Base-by-base conservation (phyloP, 2,113 vertebrate species). In the Oncorhynchus tshawytscha region DNA sequence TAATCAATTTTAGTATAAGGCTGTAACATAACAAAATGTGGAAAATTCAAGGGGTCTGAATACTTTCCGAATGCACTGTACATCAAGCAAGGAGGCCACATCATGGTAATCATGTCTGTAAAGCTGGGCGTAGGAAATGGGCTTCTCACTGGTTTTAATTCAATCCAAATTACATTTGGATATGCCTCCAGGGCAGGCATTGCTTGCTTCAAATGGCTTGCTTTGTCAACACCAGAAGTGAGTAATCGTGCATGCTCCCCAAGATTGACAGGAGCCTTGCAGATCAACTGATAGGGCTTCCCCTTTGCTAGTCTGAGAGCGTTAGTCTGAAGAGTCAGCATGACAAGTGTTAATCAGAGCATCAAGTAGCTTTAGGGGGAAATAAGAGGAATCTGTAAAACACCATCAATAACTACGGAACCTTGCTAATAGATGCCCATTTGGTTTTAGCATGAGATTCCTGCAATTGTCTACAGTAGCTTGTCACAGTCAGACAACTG, bases 141-240 rank as follows among this genome's bases (percentile, higher is more conserved):
- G 67, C 18, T 65, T 74, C 66, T 67, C 57, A 57, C 16, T 27
- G 0, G 39, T 77, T 71, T 67, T 67, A 70, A 73, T 57, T 65
- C 20, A 65, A 72, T 24, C 2, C 9, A 62, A 29, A 13, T 34
- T 25, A 65, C 13, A 25, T 39, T 25, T 48, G 45, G 49, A 34
- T 69, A 18, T 34, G 31, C 65, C 64, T 67, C 29, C n/a, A 15
- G 72, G 39, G 54, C 25, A 12, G 16, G 51, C 51, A 54, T 54
- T 54, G 13, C 39, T 45, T 18, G 62, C 39, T 71, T 66, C 16
- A 67, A 11, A 71, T 24, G 13, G 29, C 54, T 31, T 8, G 67
- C 67, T 39, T 51, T n/a, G 59, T 75, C 54, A n/a, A 8, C 22
- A 20, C 16, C 29, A 71, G 39, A 51, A 20, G 25, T 39, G 16